These are phyloP conservation scores for Bruchidius siliquastri DNA, from an alignment of 2,888 invertebrate genomes.

Conservation along the genomic window DNA sequence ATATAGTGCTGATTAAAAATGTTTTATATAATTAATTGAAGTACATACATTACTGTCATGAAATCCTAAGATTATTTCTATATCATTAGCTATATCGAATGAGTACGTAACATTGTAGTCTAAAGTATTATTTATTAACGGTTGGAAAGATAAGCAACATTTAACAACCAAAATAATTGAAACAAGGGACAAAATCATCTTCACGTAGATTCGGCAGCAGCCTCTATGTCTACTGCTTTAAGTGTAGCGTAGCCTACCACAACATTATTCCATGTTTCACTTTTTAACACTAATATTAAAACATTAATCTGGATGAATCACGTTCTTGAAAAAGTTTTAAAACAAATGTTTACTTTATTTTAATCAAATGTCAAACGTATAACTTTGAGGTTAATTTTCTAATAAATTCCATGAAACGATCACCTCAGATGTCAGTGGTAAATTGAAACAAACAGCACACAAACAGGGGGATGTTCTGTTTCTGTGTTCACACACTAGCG, in stretches of 20 bases:
- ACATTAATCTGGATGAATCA: neutral
- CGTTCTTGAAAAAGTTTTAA: neutral
- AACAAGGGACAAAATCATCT: neutral
- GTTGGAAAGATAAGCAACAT: neutral
- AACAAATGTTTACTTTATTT: neutral
- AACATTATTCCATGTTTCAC: neutral
- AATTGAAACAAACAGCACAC: too few species aligned
- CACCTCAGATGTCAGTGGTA: too few species aligned
- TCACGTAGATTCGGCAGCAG: neutral
- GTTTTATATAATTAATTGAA: neutral
- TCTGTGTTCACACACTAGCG: too few species aligned
- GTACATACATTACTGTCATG: slow-evolving; percentile 3
- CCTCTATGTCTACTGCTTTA: neutral
- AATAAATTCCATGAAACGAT: too few species aligned
- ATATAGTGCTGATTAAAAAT: neutral
- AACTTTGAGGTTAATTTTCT: neutral
- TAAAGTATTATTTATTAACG: neutral
- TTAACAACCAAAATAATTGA: neutral
- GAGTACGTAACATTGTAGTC: neutral
- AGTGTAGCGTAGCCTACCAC: too few species aligned
- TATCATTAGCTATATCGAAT: neutral
- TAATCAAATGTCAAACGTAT: neutral
- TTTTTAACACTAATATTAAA: neutral
- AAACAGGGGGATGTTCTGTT: too few species aligned
- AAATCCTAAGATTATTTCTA: slow-evolving; percentile 1